Conservation (phyloP, 2,888 invertebrate genomes). For the Spodoptera exigua region DNA sequence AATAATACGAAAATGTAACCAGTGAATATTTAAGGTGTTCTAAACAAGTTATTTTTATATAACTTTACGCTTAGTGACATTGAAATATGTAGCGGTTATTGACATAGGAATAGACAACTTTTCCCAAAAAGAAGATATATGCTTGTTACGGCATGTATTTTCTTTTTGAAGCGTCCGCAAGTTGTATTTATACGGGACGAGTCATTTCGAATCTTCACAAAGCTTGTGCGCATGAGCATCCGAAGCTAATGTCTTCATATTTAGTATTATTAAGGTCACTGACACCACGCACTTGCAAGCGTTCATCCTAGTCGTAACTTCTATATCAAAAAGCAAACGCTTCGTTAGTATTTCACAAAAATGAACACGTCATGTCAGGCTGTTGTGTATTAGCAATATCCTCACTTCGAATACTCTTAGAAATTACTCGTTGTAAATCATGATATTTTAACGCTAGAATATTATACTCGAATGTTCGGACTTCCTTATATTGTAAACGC, state of each 20-base stretch:
- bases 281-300: constrained; percentile 21
- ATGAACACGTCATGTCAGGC: constrained; percentile 25
- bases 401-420: constrained; percentile 45
- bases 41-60: constrained; percentile 4
- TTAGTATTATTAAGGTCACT: constrained; percentile 9
- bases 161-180: constrained; percentile 19
- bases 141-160: constrained; percentile 11
- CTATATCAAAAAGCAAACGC: constrained; percentile 15
- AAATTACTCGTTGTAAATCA: constrained; percentile 60
- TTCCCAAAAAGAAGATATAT: constrained; percentile 15
- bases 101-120: constrained; percentile 8
- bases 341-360: constrained; percentile 29
- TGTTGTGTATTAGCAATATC: constrained; percentile 26
- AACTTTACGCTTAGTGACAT: constrained; percentile 2
- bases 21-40: constrained; percentile 6
- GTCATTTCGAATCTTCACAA: constrained; percentile 6
- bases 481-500: constrained; percentile 67
- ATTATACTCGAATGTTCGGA: constrained; percentile 44
- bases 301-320: constrained; percentile 26
- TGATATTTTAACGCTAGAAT: constrained; percentile 55
- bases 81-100: not conserved
- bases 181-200: constrained; percentile 5
- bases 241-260: constrained; percentile 12
- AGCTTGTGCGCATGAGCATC: constrained; percentile 17
- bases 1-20: not conserved